Conservation (phyloP, 2,797 vertebrate species). For the Taenioides sp. region DNA sequence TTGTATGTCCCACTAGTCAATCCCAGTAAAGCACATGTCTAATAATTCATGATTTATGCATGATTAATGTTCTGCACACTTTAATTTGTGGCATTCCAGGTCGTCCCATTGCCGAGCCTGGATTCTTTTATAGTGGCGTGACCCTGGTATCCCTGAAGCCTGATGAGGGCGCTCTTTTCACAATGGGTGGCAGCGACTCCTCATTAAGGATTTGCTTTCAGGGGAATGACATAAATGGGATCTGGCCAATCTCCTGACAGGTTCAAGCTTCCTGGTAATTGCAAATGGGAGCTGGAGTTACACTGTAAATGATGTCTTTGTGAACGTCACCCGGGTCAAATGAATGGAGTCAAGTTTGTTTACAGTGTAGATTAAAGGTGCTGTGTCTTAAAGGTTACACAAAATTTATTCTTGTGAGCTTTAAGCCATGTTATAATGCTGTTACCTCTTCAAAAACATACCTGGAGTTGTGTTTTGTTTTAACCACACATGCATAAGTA, state of each 20-base stretch:
- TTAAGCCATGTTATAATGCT: too few species aligned
- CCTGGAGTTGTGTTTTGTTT: too few species aligned
- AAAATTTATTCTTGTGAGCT: too few species aligned
- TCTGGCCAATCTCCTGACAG: constrained; percentile 69
- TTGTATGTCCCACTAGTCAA: neutral
- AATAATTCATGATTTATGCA: constrained; percentile 3
- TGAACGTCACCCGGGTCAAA: constrained; percentile 7
- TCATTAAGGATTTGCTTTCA: constrained; percentile 67
- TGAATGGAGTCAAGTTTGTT: neutral
- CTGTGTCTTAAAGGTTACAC: too few species aligned
- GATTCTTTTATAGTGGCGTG: constrained; percentile 12
- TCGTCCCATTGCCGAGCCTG: neutral
- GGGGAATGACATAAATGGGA: constrained; percentile 69
- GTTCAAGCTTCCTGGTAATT: constrained; percentile 68
- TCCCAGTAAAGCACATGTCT: neutral
- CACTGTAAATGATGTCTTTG: constrained; percentile 44
- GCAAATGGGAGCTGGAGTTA: constrained; percentile 63
- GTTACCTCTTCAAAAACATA: too few species aligned
- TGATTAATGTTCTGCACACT: constrained; percentile 4
- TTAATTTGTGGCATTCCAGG: neutral
- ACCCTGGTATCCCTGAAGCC: constrained; percentile 54
- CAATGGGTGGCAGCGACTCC: constrained; percentile 58
- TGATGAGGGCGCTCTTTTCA: constrained; percentile 56
- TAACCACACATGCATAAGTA: too few species aligned
- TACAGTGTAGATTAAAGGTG: neutral